A percentile compares a stretch with the other conserved stretches of the same genome.
Conservation (phyloP, 2,797 vertebrate genomes). For the Rhinophrynus dorsalis region DNA sequence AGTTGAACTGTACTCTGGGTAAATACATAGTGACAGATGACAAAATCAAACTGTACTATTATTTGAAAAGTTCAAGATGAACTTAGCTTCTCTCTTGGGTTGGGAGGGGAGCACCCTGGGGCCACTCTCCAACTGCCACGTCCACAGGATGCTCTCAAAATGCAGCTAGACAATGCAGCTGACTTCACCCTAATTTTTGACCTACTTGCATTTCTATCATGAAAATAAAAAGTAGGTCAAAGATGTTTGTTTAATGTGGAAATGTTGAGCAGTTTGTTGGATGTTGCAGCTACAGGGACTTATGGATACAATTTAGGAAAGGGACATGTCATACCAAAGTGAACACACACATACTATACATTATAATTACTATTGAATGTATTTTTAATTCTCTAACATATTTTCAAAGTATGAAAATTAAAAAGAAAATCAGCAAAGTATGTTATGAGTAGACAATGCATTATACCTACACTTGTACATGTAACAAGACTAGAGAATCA, state of each 20-base stretch:
- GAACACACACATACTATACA: no score
- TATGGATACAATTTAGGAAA: no score
- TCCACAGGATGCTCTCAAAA: conserved; percentile 13
- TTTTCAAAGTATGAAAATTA: no score
- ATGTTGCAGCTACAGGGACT: no score
- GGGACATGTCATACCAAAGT: no score
- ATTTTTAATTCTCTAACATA: no score
- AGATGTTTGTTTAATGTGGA: conserved; percentile 24
- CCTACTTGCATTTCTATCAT: conserved; percentile 36
- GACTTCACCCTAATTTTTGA: conserved; percentile 44
- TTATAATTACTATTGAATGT: no score
- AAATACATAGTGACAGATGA: not conserved
- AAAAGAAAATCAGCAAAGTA: no score
- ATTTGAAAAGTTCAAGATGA: conserved; percentile 8
- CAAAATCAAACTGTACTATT: not conserved
- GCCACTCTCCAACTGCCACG: conserved; percentile 17
- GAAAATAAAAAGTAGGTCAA: conserved; percentile 37
- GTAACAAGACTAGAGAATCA: no score
- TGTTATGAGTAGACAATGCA: no score
- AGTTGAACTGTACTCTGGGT: no score
- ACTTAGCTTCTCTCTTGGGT: not conserved
- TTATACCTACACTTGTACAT: no score
- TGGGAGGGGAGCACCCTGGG: conserved; percentile 1
- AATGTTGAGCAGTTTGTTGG: not conserved
- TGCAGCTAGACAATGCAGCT: conserved; percentile 37